Base-by-base conservation (phyloP, 2,113 vertebrate genomes). In the Saguinus midas region DNA sequence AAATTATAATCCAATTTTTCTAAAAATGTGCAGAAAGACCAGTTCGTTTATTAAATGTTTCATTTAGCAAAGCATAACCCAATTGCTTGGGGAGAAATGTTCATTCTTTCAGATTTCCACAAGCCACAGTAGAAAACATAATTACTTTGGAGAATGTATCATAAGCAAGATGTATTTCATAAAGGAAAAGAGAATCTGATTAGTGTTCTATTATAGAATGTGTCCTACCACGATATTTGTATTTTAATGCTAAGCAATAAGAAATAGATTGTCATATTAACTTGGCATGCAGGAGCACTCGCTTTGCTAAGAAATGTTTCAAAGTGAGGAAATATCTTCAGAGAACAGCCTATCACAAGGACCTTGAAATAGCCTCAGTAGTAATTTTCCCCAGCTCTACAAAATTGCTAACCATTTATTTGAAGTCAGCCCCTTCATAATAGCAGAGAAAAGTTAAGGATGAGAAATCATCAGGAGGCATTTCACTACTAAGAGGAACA, bases 341-440 rank as follows among this genome's bases (percentile, higher is more conserved):
- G 81, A 87, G 91, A 61, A 91, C 10, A 94, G 86, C 27, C 57
- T 72, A 81, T 50, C 52, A 79, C 73, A 76, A 95, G 72, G 90
- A 75, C 90, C 87, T 85, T 88, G 66, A 92, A 79, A 90, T 35
- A 84, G 3, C 73, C 72, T 85, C 27, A 37, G 32, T 29, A 50
- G 70, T 52, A 91, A 92, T 43, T 73, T 58, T 40, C 8, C n/a
- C 83, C 6, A 8, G 48, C 64, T 89, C 48, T 80, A 66, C 4
- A 72, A 82, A 96, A 82, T 14, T 82, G 35, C 83, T 68, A 83
- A 55, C 52, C 78, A 79, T n/a, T 82, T 82, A 96, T 66, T 48
- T 95, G 21, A 89, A 93, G 58, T 27, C 13, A 61, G 79, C 37
- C 57, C 61, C 25, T 29, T 72, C 43, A 25, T 35, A 61, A 81